These are phyloP conservation scores for Podiceps cristatus DNA, from an alignment of 2,113 vertebrate species.

Conservation along the genomic window DNA sequence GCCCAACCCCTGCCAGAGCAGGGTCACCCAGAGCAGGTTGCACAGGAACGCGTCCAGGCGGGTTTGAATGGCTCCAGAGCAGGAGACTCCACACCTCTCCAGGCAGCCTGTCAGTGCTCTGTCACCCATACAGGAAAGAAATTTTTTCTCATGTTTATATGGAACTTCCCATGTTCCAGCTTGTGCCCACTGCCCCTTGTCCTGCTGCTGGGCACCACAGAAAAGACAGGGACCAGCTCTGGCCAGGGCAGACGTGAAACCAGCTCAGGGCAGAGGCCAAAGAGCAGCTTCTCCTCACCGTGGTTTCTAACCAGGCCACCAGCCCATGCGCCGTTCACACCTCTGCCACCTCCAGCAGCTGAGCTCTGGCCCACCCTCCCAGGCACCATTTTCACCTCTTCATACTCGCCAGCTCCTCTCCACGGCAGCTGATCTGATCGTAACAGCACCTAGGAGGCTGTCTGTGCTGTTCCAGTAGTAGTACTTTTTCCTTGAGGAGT, in stretches of 20 bases:
- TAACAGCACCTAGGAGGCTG: background rate
- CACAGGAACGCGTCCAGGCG: too few relatives aligned
- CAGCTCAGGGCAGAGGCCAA: background rate
- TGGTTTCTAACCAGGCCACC: background rate
- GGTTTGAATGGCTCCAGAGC: too few relatives aligned
- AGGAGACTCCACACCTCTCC: too few relatives aligned
- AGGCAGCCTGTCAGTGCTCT: too few relatives aligned
- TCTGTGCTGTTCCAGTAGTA: background rate
- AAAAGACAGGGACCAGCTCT: background rate
- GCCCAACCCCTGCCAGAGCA: too few relatives aligned
- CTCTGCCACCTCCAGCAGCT: background rate
- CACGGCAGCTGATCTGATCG: rapidly evolving
- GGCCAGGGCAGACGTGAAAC: background rate
- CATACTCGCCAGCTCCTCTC: background rate
- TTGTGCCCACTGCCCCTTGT: too few relatives aligned
- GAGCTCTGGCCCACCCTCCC: background rate
- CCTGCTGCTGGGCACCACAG: too few relatives aligned
- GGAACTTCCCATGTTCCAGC: too few relatives aligned
- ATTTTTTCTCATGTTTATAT: too few relatives aligned
- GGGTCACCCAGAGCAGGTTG: too few relatives aligned
- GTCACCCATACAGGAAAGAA: too few relatives aligned
- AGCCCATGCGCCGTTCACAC: background rate
- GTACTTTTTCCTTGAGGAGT: background rate
- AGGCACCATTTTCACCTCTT: background rate
- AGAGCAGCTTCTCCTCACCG: background rate